These are phyloP conservation scores for Eidolon helvum DNA, from an alignment of 2,113 vertebrate species.

Conservation along the genomic window DNA sequence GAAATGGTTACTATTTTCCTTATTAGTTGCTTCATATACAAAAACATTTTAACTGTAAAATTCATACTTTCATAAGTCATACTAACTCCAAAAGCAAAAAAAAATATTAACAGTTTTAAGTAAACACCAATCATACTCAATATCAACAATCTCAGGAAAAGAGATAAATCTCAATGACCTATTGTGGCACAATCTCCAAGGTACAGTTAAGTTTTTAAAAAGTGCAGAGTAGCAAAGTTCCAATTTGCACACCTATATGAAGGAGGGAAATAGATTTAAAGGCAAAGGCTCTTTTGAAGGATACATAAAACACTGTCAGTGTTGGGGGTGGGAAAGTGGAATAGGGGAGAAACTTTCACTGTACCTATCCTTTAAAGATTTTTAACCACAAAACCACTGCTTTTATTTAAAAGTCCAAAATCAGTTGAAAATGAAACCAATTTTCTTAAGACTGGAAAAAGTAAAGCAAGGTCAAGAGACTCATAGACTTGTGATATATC, in stretches of 20 bases:
- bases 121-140: neutral
- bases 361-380: neutral
- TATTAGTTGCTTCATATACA: neutral
- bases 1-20: neutral
- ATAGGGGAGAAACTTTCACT: neutral
- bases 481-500: neutral
- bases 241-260: neutral
- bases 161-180: neutral
- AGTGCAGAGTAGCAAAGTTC: neutral
- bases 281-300: neutral
- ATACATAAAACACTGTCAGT: neutral
- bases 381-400: neutral
- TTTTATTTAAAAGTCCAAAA: constrained; percentile 15
- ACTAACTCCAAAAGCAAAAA: neutral
- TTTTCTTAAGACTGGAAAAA: neutral
- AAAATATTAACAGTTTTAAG: constrained; percentile 2
- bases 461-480: neutral
- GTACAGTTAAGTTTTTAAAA: neutral
- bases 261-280: neutral
- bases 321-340: no score
- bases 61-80: neutral
- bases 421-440: neutral
- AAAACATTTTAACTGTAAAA: neutral
- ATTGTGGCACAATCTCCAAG: neutral
- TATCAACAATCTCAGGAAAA: neutral